Percentiles rank a stretch among this genome's conserved stretches.
phyloP scores from a whole-genome alignment of 1,140 invertebrate genomes.

The Schlechtendalia chinensis region DNA sequence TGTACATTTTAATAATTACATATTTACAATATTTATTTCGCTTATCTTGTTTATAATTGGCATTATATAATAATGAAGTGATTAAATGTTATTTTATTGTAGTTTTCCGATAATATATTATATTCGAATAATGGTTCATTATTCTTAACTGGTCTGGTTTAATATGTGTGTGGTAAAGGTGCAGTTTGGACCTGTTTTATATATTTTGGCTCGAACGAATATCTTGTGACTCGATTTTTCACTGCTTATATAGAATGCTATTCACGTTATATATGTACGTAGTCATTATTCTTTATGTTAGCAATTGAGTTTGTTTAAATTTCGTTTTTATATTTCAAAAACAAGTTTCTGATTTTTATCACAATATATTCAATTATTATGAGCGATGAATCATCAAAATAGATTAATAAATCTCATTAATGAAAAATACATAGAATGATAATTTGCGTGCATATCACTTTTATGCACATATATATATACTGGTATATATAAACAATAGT shows the following conservation, averaged over 20 bases:
- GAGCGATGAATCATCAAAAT: constrained; percentile 25
- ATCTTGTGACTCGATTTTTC: neutral
- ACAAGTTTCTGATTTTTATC: constrained; percentile 19
- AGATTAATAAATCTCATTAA: neutral
- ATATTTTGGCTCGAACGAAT: constrained; percentile 20
- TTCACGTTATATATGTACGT: neutral
- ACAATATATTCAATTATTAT: neutral
- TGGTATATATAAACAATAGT: no score
- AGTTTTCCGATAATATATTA: constrained; percentile 7
- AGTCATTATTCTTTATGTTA: constrained; percentile 10
- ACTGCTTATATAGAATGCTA: constrained; percentile 22
- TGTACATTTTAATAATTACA: neutral
- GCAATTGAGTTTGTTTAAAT: constrained; percentile 10
- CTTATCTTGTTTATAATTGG: neutral
- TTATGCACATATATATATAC: no score
- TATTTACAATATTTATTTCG: constrained; percentile 1
- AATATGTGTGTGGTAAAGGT: constrained; percentile 7
- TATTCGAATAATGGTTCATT: neutral
- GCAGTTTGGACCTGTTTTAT: constrained; percentile 38
- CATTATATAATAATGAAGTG: neutral
- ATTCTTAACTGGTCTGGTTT: constrained; percentile 25
- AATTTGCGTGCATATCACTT: neutral
- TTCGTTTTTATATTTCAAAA: neutral
- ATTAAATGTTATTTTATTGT: neutral
- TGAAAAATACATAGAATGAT: neutral